Evolutionary conservation across 1,140 invertebrate genomes (phyloP).

Genomic region (Arctopsyche grandis): DNA sequence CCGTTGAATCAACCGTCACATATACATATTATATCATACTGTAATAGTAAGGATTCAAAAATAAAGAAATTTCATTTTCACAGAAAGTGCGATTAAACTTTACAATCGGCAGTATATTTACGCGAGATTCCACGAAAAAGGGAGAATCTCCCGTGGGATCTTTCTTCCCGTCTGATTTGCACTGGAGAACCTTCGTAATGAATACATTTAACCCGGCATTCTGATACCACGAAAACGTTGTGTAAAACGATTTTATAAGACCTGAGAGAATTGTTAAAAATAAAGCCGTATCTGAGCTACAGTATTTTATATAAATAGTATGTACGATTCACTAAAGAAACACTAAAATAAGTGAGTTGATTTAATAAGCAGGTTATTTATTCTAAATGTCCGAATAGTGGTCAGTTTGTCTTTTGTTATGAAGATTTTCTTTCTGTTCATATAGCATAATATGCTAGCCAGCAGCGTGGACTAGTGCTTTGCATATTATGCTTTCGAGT

Average conservation of each 20-base stretch:
- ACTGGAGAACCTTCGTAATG: not conserved
- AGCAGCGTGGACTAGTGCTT: no score
- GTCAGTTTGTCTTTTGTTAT: no score
- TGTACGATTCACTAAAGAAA: no score
- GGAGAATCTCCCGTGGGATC: not conserved
- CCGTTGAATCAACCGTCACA: no score
- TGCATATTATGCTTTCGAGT: no score
- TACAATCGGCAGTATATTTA: conserved; percentile 4
- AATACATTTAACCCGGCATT: conserved; percentile 1
- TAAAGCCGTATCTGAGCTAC: not conserved
- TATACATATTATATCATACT: not conserved
- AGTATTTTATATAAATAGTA: no score
- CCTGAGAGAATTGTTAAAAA: conserved; percentile 10
- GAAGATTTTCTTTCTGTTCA: no score
- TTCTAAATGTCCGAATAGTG: no score
- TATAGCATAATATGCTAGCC: no score
- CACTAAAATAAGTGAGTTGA: no score
- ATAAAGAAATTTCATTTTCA: not conserved
- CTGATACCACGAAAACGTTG: conserved; percentile 15
- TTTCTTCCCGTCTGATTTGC: not conserved
- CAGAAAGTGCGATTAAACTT: not conserved
- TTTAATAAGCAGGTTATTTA: no score
- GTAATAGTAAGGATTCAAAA: not conserved
- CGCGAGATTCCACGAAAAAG: not conserved
- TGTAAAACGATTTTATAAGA: conserved; percentile 2